These are phyloP conservation scores for Delichon dasypus DNA, from an alignment of 2,797 vertebrate genomes.

Conservation along the genomic window DNA sequence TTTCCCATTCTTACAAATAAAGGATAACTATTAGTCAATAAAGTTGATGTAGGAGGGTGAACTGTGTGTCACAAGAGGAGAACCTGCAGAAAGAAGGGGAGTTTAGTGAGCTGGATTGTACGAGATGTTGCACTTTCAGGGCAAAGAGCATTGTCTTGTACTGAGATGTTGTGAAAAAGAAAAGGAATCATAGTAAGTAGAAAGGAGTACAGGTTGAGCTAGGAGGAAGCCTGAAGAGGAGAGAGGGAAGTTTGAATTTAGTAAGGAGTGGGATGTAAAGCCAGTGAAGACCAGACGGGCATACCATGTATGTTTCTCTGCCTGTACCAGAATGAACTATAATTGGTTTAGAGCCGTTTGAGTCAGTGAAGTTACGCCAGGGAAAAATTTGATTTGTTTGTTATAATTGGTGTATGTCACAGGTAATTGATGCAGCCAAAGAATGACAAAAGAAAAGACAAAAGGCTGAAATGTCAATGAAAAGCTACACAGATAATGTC, in stretches of 20 bases:
- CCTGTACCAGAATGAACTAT: not conserved
- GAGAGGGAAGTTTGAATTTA: not conserved
- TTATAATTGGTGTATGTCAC: not conserved
- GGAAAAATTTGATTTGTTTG: not conserved
- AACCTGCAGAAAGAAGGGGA: not conserved
- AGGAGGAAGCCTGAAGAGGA: not conserved
- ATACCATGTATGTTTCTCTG: not conserved
- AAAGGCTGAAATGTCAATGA: not conserved
- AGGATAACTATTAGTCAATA: not conserved
- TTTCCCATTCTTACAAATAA: not conserved
- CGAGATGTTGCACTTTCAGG: not conserved
- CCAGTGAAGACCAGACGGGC: not conserved
- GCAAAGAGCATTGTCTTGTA: not conserved
- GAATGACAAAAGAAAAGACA: not conserved
- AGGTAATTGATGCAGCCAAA: not conserved
- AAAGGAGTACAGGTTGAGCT: not conserved
- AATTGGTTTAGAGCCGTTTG: not conserved
- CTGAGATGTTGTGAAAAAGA: not conserved
- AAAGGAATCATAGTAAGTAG: not conserved
- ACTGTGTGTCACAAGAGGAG: not conserved
- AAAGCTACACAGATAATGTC: not conserved
- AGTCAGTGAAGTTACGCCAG: not conserved
- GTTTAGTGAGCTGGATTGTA: not conserved
- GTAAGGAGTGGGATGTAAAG: not conserved
- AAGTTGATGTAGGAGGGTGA: not conserved